Evolutionary conservation across 2,113 vertebrate genomes (phyloP), one percentile per base, ranked within the genome.

Genomic region (Periophthalmus modestus): DNA sequence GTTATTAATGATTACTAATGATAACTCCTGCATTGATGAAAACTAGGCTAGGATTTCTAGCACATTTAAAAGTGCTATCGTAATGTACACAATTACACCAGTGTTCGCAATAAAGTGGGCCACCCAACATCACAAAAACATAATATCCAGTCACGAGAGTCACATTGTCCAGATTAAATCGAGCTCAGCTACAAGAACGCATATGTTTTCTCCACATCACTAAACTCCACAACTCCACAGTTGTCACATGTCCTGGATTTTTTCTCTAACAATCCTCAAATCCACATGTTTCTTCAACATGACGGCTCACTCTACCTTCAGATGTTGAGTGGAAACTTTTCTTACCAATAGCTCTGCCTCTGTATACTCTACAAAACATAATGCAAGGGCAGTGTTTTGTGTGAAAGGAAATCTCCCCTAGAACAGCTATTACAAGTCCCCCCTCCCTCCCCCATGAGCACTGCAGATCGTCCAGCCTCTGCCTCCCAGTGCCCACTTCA

Each of bases 401-500:
- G 19, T 72, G 73, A 34, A 43, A 71, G 67, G 62, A 58, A 65
- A 59, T 46, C 80, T 74, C 71, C 52, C 71, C 21, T 74, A 69
- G 34, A 24, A 57, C 48, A 46, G 68, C 55, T 78, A 74, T 77
- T 72, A 81, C 59, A 72, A 3, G 12, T 50, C 50, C 21, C 69
- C 3, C 48, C 16, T 43, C 48, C 70, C 48, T 52, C 76, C 73
- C 77, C 80, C 89, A 80, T 75, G 73, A 84, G 80, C 75, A 7
- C 81, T 81, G 65, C 67, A 9, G 80, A 69, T 82, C 28, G 21
- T 79, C 80, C 82, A 79, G 81, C 78, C 10, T 70, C 80, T 86
- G 89, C 78, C 59, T 68, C 77, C 79, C 80, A 86, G 73, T 81
- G 36, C 69, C 73, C 72, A 78, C 82, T 88, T 91, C 85, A 89